Evolutionary conservation across 2,888 invertebrate genomes (phyloP).

Genomic region (Platycheirus albimanus): DNA sequence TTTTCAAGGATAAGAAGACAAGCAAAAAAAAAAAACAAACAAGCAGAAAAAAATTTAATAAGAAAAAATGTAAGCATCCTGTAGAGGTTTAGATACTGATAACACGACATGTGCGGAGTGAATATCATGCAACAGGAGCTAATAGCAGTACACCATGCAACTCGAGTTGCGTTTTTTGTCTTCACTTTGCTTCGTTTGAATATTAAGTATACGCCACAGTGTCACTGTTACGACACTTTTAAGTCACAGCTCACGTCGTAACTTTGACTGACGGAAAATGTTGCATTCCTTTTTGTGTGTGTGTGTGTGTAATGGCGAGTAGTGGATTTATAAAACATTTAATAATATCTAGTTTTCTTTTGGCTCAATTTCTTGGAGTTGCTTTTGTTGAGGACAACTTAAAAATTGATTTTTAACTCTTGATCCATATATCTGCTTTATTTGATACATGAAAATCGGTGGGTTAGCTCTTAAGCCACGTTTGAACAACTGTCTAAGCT

Average conservation of each 20-base stretch:
- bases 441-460: too few relatives aligned
- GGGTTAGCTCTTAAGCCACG: too few relatives aligned
- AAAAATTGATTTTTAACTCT: too few relatives aligned
- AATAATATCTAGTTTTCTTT: too few relatives aligned
- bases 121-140: slow-evolving; percentile 47
- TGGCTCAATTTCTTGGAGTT: too few relatives aligned
- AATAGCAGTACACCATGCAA: slow-evolving; percentile 34
- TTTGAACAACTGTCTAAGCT: too few relatives aligned
- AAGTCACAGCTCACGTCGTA: slow-evolving; percentile 19
- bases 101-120: slow-evolving; percentile 37
- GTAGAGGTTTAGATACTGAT: slow-evolving; percentile 49
- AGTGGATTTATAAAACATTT: neutral
- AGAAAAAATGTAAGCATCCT: slow-evolving; percentile 42
- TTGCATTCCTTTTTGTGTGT: neutral
- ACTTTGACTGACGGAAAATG: slow-evolving; percentile 8
- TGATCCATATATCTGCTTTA: too few relatives aligned
- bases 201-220: slow-evolving; percentile 22
- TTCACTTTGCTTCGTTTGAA: slow-evolving; percentile 28
- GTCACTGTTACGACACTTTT: slow-evolving; percentile 28
- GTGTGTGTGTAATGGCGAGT: neutral
- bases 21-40: slow-evolving; percentile 15
- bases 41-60: slow-evolving; percentile 21
- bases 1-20: slow-evolving; percentile 28
- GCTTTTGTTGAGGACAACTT: too few relatives aligned
- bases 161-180: neutral